Base-by-base conservation (phyloP, 2,113 vertebrate species). In the Noturus placidus region DNA sequence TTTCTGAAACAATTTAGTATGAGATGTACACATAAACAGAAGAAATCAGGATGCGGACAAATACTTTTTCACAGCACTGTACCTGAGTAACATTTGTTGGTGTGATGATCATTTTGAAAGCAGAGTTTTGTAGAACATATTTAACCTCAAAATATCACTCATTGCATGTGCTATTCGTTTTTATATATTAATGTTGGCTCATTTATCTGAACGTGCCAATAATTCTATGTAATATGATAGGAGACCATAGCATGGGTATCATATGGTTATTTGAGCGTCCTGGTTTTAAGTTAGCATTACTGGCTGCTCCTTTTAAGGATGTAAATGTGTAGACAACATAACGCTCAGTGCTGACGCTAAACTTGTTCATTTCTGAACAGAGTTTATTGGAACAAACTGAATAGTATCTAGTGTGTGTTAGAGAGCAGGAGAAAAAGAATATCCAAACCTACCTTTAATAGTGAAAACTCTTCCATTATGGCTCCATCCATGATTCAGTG, bases 401-500 rank as follows among this genome's bases (percentile, higher is more conserved):
- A 57, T 14, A 27, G 83, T 27, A 9, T 27, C 5, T 25, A 33
- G 33, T 61, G 19, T 50, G 65, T 27, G 42, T 33, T 70, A 22
- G 1, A 83, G 25, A 30, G 30, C 6, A 52, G 19, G n/a, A 33
- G 4, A 35, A 13, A 56, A 85, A 33, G 17, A 38, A 72, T 33
- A 35, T 38, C 3, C 5, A 74, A 57, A n/a, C 4, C 38, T 19
- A 25, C 0, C 1, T 59, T 61, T 63, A 56, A 15, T 25, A 52
- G 27, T 33, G 50, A 79, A 30, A 77, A 35, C 46, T 61, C 1
- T 27, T 2, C 50, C 27, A 30, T 89, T 20, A 94, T 93, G 93
- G 17, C 88, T 84, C 54, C 86, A 33, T 87, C 87, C 11, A 25
- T 76, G 22, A 35, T 65, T 22, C n/a, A 20, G 2, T 89, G 88